phyloP scores from a whole-genome alignment of 2,888 invertebrate genomes.

The Napeogenes inachia region DNA sequence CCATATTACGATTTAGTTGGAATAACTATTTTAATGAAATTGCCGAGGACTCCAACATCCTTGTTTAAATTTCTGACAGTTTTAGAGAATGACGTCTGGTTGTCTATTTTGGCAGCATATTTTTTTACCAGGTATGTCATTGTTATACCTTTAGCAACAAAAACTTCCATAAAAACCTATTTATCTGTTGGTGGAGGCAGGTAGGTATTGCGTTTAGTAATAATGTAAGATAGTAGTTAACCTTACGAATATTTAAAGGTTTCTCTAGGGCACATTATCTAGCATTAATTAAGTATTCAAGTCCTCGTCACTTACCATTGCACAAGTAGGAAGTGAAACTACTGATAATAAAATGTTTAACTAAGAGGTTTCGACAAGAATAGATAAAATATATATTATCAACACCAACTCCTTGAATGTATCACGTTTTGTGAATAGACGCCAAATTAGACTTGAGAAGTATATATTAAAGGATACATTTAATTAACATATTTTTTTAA shows the following conservation, averaged over 20 bases:
- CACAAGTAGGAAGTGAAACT: slow-evolving; percentile 3
- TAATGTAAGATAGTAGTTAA: neutral
- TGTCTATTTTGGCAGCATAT: slow-evolving; percentile 95
- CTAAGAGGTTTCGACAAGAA: neutral
- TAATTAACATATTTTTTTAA: too few relatives aligned
- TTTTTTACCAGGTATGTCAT: slow-evolving; percentile 89
- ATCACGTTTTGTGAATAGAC: too few relatives aligned
- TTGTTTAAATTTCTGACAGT: slow-evolving; percentile 98
- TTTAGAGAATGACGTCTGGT: slow-evolving; percentile 97
- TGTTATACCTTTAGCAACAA: neutral
- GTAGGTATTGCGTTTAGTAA: neutral
- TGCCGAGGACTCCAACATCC: slow-evolving; percentile 92
- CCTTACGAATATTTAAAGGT: neutral
- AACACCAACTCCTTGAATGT: too few relatives aligned
- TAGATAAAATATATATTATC: too few relatives aligned
- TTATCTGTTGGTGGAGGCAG: too few relatives aligned
- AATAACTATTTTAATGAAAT: slow-evolving; percentile 96
- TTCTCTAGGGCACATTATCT: slow-evolving; percentile 1
- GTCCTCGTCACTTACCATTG: neutral
- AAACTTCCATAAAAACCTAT: neutral
- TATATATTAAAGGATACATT: too few relatives aligned
- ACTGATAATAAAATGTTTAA: neutral
- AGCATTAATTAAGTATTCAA: neutral
- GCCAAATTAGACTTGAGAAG: too few relatives aligned
- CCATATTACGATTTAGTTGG: slow-evolving; percentile 99